Base-by-base conservation (phyloP, 2,113 vertebrate species). In the Corydoras sp. region DNA sequence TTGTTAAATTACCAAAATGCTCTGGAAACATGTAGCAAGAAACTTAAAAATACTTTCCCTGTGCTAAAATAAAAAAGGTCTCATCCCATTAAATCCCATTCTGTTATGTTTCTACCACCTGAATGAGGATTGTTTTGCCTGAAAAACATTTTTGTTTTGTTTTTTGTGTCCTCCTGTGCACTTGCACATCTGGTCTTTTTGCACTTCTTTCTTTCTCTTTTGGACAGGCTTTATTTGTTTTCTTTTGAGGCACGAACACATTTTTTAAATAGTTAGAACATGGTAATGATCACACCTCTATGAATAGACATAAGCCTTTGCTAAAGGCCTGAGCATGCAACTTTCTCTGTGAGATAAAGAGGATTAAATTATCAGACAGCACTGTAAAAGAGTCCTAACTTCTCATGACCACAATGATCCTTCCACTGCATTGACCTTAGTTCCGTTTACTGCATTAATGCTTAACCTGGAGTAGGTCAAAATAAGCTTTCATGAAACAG, bases 301-400 rank as follows among this genome's bases (percentile, higher is more conserved):
- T 65, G 69, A 67, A 75, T 75, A 72, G 32, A 30, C 55, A 50
- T 78, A 72, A 68, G 61, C 73, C 73, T 56, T 71, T 59, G 51
- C 8, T 14, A 61, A 49, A 56, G 58, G 29, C 35, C 58, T 48
- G n/a, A 71, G 76, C 55, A 58, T 48, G 72, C 59, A 64, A 24
- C 54, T 72, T 65, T 69, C 69, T 56, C 61, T 15, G 18, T 51
- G 49, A 15, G 55, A 72, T 78, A 75, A 75, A 58, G 65, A 75
- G 77, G 69, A 75, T 78, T 78, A 72, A 69, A 61, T 14, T 48
- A 59, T 68, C 64, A 50, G 53, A 24, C 30, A 49, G 59, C 35
- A 35, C 67, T 64, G 13, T 15, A 31, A 3, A 30, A 50, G 43
- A 58, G 48, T 49, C 10, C 3, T 58, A 30, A 31, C 30, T 65